Evolutionary conservation across 2,113 vertebrate species (phyloP).

Genomic region (Chrysemys picta): DNA sequence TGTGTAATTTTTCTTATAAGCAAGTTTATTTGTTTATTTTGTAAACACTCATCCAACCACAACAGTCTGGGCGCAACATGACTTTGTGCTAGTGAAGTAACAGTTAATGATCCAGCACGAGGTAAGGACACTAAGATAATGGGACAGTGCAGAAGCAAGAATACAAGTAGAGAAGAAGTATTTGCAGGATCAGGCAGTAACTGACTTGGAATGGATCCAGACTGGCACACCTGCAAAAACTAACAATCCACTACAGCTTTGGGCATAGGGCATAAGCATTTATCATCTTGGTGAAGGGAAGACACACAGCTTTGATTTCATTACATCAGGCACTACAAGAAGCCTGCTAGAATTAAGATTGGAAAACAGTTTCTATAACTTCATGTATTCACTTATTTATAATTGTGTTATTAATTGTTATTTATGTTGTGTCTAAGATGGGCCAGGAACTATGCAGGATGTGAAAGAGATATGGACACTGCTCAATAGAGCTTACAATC

Average conservation of each 20-base stretch:
- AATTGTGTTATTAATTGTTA: neutral
- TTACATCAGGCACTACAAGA: neutral
- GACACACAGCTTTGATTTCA: neutral
- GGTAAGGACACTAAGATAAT: conserved; percentile 5
- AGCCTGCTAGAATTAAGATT: neutral
- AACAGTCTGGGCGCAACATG: neutral
- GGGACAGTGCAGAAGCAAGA: neutral
- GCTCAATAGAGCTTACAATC: neutral
- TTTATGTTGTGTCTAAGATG: neutral
- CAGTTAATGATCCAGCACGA: neutral
- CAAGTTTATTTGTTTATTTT: neutral
- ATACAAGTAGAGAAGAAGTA: neutral
- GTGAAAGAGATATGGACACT: neutral
- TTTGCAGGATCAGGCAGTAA: neutral
- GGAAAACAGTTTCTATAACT: neutral
- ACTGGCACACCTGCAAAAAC: neutral
- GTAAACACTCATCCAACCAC: neutral
- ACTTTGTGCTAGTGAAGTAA: neutral
- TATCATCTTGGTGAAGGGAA: neutral
- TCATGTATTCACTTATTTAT: neutral
- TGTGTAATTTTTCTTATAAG: neutral
- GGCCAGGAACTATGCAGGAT: neutral
- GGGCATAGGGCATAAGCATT: neutral
- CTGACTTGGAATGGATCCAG: neutral
- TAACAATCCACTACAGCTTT: neutral